phyloP scores from a whole-genome alignment of 2,888 invertebrate genomes.

The Amphipyra tragopoginis region DNA sequence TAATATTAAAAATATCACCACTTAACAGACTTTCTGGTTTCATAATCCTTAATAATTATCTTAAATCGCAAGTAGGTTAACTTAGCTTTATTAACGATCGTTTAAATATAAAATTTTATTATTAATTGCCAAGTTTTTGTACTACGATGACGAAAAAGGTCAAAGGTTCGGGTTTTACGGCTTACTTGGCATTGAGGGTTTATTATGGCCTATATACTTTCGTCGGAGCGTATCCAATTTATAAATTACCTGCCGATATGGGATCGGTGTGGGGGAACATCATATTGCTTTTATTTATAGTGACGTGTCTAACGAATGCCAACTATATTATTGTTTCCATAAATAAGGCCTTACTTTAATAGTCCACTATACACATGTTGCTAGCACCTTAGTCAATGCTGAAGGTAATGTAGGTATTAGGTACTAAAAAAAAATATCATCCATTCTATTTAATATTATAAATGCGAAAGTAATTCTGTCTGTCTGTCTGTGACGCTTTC shows the following conservation, averaged over 20 bases:
- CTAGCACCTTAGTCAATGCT: too few species aligned
- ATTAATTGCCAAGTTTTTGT: constrained; percentile 24
- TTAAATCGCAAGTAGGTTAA: constrained; percentile 24
- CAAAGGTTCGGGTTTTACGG: constrained; percentile 19
- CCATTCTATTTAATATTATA: too few species aligned
- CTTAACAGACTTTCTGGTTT: constrained; percentile 41
- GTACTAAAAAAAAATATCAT: too few species aligned
- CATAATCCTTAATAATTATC: constrained; percentile 51
- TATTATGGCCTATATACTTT: constrained; percentile 22
- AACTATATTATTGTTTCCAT: too few species aligned
- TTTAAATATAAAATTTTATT: constrained; percentile 25
- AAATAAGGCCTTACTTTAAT: too few species aligned
- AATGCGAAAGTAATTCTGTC: too few species aligned
- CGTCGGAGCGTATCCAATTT: constrained; percentile 27
- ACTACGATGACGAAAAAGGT: constrained; percentile 16
- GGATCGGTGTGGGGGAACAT: constrained; percentile 2
- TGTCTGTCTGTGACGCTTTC: too few species aligned
- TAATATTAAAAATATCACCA: constrained; percentile 34
- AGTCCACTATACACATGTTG: too few species aligned
- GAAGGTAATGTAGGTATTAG: too few species aligned
- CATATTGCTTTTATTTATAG: constrained; percentile 1
- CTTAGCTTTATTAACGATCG: constrained; percentile 21
- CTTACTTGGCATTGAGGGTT: constrained; percentile 29
- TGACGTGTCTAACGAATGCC: too few species aligned
- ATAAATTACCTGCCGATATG: constrained; percentile 33